phyloP scores from a whole-genome alignment of 2,888 invertebrate genomes.

The Tolmerus cingulatus region DNA sequence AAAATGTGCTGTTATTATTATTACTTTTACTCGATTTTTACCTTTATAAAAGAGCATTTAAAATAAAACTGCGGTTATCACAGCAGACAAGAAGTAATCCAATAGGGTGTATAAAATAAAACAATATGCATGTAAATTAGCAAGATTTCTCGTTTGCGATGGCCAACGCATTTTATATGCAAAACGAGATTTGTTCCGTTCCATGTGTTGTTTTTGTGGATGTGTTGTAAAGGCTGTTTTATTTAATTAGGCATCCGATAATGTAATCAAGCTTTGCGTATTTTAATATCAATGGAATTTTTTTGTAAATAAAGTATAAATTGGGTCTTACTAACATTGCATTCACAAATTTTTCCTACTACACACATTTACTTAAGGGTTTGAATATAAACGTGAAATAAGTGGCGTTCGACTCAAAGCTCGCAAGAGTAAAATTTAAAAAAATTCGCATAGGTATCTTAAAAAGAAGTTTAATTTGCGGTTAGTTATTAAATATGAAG shows the following conservation, averaged over 20 bases:
- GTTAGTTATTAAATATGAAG: background rate
- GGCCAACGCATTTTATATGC: background rate
- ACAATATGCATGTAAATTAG: background rate
- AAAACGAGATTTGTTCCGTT: background rate
- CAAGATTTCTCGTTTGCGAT: background rate
- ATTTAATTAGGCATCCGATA: background rate
- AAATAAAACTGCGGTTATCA: background rate
- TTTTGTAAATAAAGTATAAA: background rate
- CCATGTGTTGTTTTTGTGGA: background rate
- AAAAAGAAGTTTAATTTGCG: background rate
- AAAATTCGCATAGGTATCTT: background rate
- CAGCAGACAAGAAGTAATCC: background rate
- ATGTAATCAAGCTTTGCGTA: background rate
- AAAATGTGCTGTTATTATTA: background rate
- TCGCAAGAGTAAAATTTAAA: too few species aligned
- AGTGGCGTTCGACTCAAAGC: background rate
- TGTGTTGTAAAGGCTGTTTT: background rate
- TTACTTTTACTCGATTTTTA: background rate
- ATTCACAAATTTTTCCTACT: background rate
- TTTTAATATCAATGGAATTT: background rate
- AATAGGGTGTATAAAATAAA: background rate
- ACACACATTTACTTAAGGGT: too few species aligned
- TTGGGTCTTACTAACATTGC: background rate
- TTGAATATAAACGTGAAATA: too few species aligned
- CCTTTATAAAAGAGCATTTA: background rate